Evolutionary conservation across 2,888 invertebrate species (phyloP).

Genomic region (Hydrotaea diabolus): DNA sequence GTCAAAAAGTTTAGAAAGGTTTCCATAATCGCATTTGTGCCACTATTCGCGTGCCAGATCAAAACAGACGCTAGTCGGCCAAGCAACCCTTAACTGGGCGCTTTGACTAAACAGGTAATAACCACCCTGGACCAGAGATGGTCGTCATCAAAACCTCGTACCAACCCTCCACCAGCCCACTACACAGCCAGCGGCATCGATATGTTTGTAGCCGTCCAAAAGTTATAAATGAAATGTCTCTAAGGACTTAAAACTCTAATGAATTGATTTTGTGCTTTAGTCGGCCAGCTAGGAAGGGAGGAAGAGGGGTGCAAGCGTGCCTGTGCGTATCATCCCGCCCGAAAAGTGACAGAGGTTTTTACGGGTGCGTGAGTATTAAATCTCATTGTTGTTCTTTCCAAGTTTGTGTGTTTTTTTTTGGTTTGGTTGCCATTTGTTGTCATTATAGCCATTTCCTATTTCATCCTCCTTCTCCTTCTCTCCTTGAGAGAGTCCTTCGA

Average conservation of each 20-base stretch:
- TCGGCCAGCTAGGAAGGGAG: too few species aligned
- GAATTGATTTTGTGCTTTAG: conserved; percentile 23
- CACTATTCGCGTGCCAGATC: not conserved
- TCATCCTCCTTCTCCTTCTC: not conserved
- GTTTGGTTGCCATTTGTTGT: not conserved
- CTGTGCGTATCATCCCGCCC: too few species aligned
- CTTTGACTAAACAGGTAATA: not conserved
- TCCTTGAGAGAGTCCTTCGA: too few species aligned
- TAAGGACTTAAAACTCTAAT: conserved; percentile 13
- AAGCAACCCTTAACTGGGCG: not conserved
- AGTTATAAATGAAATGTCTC: conserved; percentile 16
- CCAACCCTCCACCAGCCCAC: not conserved
- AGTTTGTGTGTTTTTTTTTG: not conserved
- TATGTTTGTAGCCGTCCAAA: not conserved
- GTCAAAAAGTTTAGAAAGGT: not conserved
- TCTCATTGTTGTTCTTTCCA: not conserved
- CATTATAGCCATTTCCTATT: not conserved
- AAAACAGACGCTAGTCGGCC: not conserved
- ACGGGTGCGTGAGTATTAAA: not conserved
- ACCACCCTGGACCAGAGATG: too few species aligned
- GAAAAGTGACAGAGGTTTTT: not conserved
- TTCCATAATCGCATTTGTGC: not conserved
- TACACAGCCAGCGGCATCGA: not conserved
- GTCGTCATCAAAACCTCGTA: too few species aligned
- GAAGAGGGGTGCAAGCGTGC: too few species aligned